phyloP scores from a whole-genome alignment of 2,113 vertebrate genomes.

The Gymnocephalus cernua region DNA sequence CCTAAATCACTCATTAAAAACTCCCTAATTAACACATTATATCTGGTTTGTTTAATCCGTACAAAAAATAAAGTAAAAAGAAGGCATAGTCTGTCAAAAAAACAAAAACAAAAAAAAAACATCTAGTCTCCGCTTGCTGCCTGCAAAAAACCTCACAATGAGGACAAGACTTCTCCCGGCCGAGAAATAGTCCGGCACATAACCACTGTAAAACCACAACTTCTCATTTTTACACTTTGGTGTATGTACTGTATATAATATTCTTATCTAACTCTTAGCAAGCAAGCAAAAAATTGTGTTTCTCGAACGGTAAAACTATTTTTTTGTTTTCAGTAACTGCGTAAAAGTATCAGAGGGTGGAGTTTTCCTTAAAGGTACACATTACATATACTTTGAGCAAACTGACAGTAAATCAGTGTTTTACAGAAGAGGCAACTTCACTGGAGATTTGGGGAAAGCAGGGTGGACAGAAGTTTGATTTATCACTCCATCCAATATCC shows the following conservation, averaged over 20 bases:
- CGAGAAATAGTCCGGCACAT: no score
- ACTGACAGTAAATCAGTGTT: conserved; percentile 57
- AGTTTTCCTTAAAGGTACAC: conserved; percentile 46
- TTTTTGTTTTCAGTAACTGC: background rate
- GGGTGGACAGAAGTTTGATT: conserved; percentile 71
- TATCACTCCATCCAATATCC: conserved; percentile 76
- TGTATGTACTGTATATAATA: background rate
- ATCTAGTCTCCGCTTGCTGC: background rate
- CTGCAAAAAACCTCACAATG: background rate
- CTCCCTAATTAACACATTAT: background rate
- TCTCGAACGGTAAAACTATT: no score
- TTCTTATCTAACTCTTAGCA: background rate
- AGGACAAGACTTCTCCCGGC: background rate
- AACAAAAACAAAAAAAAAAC: background rate
- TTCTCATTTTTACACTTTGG: background rate
- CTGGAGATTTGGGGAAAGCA: conserved; percentile 62
- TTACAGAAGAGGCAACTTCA: conserved; percentile 51
- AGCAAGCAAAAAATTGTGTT: background rate
- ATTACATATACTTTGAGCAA: conserved; percentile 56
- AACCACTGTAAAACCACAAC: background rate
- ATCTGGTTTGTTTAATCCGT: background rate
- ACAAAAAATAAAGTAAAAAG: no score
- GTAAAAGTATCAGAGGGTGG: conserved; percentile 11
- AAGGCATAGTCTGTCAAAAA: background rate
- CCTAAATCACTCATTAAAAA: background rate